A percentile compares a stretch with the other conserved stretches of the same genome.
phyloP scores from a whole-genome alignment of 2,888 invertebrate genomes.

The Drosophila mulleri region DNA sequence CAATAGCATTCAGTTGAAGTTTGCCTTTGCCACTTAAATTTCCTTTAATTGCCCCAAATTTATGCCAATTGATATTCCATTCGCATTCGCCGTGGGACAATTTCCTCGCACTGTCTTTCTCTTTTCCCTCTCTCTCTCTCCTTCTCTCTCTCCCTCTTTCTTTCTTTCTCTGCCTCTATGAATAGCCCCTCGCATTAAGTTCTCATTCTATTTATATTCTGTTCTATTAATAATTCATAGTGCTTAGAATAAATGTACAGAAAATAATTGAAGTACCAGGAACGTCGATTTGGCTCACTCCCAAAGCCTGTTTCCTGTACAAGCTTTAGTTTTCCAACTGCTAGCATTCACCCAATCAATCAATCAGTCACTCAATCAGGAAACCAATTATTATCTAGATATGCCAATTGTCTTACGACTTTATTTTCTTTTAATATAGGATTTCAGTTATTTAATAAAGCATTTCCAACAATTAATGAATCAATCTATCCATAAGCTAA shows the following conservation, averaged over 20 bases:
- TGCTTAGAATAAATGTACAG: neutral
- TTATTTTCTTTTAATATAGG: no score
- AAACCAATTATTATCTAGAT: no score
- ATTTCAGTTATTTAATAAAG: no score
- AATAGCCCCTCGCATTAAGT: neutral
- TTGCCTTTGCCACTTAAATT: slow-evolving; percentile 37
- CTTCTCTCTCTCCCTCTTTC: neutral
- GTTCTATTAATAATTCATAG: slow-evolving; percentile 1
- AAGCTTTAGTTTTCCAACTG: no score
- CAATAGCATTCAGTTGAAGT: slow-evolving; percentile 16
- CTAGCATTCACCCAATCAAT: neutral
- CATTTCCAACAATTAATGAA: no score
- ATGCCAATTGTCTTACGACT: no score
- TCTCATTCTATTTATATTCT: slow-evolving; percentile 1
- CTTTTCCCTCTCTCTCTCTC: no score
- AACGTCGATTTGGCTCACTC: neutral
- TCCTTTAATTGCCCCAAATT: slow-evolving; percentile 71
- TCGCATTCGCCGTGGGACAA: slow-evolving; percentile 7
- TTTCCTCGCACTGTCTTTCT: no score
- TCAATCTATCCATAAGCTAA: neutral
- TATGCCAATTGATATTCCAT: slow-evolving; percentile 55
- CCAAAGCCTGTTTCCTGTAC: neutral
- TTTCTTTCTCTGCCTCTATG: no score
- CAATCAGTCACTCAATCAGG: neutral
- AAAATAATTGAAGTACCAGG: neutral